phyloP scores from a whole-genome alignment of 2,888 invertebrate genomes.

The Girardia tigrina region DNA sequence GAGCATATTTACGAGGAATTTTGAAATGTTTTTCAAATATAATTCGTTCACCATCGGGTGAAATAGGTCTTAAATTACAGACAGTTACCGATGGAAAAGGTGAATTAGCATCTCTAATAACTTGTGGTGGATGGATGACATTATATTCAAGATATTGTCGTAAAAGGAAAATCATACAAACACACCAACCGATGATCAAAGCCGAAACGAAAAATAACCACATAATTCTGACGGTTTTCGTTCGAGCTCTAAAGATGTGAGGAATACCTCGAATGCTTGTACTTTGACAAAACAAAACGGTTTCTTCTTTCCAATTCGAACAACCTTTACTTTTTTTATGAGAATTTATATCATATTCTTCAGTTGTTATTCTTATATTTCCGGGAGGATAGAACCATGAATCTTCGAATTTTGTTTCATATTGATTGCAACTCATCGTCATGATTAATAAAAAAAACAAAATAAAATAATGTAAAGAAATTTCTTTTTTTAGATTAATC shows the following conservation, averaged over 20 bases:
- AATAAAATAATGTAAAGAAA: too few species aligned
- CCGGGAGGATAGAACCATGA: background rate
- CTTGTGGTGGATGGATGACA: constrained; percentile 37
- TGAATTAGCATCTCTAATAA: constrained; percentile 32
- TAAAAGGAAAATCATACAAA: constrained; percentile 36
- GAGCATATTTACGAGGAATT: constrained; percentile 34
- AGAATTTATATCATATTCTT: background rate
- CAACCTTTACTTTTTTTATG: background rate
- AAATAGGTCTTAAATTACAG: constrained; percentile 36
- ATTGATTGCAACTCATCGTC: background rate
- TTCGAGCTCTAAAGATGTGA: constrained; percentile 34
- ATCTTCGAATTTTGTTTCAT: constrained; percentile 12
- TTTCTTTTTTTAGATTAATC: too few species aligned
- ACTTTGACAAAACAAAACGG: constrained; percentile 33
- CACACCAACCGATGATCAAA: constrained; percentile 33
- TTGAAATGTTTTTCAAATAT: constrained; percentile 28
- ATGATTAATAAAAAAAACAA: too few species aligned
- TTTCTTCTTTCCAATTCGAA: background rate
- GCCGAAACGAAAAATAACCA: constrained; percentile 36
- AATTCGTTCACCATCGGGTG: constrained; percentile 26
- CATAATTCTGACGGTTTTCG: constrained; percentile 26
- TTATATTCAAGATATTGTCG: constrained; percentile 36
- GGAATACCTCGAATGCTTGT: constrained; percentile 37
- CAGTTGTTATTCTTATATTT: constrained; percentile 16
- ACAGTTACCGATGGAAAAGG: constrained; percentile 37